phyloP scores from a whole-genome alignment of 2,888 invertebrate species.

The Nephrotoma flavescens region DNA sequence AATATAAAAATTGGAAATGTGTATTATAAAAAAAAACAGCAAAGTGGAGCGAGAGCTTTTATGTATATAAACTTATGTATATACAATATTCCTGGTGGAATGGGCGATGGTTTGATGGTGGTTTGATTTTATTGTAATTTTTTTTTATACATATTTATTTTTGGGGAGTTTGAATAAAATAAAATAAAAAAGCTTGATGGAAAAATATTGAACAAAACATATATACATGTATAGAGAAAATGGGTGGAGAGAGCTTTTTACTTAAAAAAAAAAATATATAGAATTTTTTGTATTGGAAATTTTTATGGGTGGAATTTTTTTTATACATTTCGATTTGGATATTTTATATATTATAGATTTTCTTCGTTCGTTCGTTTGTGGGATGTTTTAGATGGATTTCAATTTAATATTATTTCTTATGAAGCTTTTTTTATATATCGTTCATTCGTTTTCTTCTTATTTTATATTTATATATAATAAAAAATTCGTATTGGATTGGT shows the following conservation, averaged over 20 bases:
- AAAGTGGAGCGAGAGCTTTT: not conserved
- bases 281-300: conserved; percentile 2
- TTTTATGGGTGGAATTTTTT: conserved; percentile 2
- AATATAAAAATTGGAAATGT: not conserved
- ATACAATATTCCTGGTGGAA: not conserved
- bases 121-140: not conserved
- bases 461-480: not conserved
- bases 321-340: not conserved
- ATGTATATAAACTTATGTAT: not conserved
- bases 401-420: conserved; percentile 1
- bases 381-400: conserved; percentile 4
- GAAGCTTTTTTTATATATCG: not conserved
- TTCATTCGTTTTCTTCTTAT: not conserved
- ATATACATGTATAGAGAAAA: not conserved
- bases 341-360: conserved; percentile 1
- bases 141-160: not conserved
- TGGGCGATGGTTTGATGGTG: not conserved
- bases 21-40: not conserved
- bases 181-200: not conserved
- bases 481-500: not conserved
- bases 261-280: not conserved
- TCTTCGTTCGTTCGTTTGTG: not conserved
- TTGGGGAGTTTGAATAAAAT: not conserved
- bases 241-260: conserved; percentile 3
- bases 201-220: not conserved